Evolutionary conservation across 2,797 vertebrate species (phyloP), one percentile per base, ranked within the genome.

Genomic region (Spinus olivaceus): DNA sequence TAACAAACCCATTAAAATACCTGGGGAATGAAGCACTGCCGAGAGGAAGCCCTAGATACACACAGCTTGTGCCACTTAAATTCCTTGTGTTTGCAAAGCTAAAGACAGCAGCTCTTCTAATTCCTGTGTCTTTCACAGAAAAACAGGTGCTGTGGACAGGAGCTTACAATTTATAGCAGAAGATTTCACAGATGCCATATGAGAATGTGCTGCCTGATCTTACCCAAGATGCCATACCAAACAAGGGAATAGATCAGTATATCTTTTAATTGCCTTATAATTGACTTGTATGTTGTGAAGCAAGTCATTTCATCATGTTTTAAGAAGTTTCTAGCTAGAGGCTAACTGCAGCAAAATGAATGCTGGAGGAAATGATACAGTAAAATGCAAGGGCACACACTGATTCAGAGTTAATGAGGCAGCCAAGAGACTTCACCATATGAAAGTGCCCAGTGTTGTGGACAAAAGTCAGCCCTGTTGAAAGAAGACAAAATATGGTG

Each of bases 271-370:
- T 91, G 81, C 32, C 11, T 86, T 71, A 14, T 82, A 90, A 92
- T 79, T 85, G 47, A 88, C 77, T 91, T 77, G 65, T 76, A 71
- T 63, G 63, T 79, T 95, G 90, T 77, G 2, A 1, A 77, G 57
- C 82, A 90, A 82, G 61, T 91, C 50, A 92, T 95, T 90, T 81
- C 79, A 71, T 84, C 71, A 9, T 35, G 66, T 67, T 94, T 70
- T 72, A 65, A 79, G 91, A 91, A 66, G 73, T 92, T 91, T 91
- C 77, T 92, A n/a, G 78, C 94, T 80, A 86, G 70, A 86, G 84
- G 93, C 86, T 81, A 82, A 85, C 54, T 49, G 66, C 33, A 87
- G 42, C 44, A 47, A 85, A 81, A 80, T 78, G 81, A 88, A 56
- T 73, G 67, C 74, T 71, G 86, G 77, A 90, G 80, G 71, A 94